Conservation (phyloP, 2,797 vertebrate species). For the Acipenser transmontanus region DNA sequence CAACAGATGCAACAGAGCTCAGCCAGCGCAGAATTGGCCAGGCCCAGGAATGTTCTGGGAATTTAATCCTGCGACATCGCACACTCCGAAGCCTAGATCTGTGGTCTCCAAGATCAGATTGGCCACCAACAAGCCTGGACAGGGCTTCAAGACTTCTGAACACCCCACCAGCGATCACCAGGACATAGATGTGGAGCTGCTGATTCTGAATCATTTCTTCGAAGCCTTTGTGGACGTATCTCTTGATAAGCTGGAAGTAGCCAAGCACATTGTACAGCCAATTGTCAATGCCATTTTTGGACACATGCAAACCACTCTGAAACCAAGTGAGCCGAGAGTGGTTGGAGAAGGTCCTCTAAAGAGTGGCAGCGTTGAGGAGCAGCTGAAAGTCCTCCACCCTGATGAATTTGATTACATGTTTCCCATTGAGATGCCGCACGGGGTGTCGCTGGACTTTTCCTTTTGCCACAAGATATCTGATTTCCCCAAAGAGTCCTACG, state of each 20-base stretch:
- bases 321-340: background rate
- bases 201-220: constrained; percentile 3
- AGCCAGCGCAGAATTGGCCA: too few species aligned
- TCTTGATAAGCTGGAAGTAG: background rate
- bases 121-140: too few species aligned
- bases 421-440: background rate
- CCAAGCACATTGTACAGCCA: background rate
- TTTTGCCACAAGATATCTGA: background rate
- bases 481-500: background rate
- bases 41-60: too few species aligned
- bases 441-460: background rate
- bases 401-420: constrained; percentile 5
- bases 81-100: too few species aligned
- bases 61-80: too few species aligned
- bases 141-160: background rate
- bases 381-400: constrained; percentile 1
- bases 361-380: background rate
- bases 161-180: background rate
- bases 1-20: too few species aligned
- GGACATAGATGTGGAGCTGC: background rate
- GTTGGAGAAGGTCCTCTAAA: background rate
- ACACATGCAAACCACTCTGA: background rate
- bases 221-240: background rate
- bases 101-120: too few species aligned
- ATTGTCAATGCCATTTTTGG: background rate